Evolutionary conservation across 2,888 invertebrate species (phyloP).

Genomic region (Caenorhabditis virilis): DNA sequence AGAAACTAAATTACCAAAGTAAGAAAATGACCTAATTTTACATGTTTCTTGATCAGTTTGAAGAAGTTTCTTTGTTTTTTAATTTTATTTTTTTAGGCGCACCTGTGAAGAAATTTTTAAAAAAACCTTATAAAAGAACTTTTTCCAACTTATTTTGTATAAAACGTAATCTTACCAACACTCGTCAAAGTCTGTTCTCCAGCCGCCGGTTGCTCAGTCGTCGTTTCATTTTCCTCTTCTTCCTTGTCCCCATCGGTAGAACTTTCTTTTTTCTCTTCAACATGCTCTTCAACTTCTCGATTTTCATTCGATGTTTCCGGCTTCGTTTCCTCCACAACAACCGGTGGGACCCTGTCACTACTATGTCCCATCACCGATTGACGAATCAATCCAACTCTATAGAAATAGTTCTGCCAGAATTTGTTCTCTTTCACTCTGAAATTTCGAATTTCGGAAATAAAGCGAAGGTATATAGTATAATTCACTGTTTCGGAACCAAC

Average conservation of each 20-base stretch:
- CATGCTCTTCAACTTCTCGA: constrained; percentile 6
- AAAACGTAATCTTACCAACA: constrained; percentile 23
- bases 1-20: too few species aligned
- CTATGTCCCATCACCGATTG: constrained; percentile 77
- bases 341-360: neutral
- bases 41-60: too few species aligned
- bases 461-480: constrained; percentile 56
- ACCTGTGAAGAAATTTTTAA: too few species aligned
- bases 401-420: constrained; percentile 99
- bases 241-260: constrained; percentile 11
- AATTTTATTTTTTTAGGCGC: too few species aligned
- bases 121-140: too few species aligned
- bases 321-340: neutral
- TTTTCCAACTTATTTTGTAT: too few species aligned
- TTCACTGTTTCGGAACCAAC: constrained; percentile 97
- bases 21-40: too few species aligned
- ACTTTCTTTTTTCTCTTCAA: constrained; percentile 5
- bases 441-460: neutral
- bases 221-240: constrained; percentile 10
- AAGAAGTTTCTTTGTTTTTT: too few species aligned
- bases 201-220: constrained; percentile 23
- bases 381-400: constrained; percentile 95
- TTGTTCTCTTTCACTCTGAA: constrained; percentile 81
- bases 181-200: constrained; percentile 29
- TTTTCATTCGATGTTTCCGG: neutral